Evolutionary conservation across 2,797 vertebrate genomes (phyloP), one percentile per base, ranked within the genome.

Genomic region (Cirrhinus molitorella): DNA sequence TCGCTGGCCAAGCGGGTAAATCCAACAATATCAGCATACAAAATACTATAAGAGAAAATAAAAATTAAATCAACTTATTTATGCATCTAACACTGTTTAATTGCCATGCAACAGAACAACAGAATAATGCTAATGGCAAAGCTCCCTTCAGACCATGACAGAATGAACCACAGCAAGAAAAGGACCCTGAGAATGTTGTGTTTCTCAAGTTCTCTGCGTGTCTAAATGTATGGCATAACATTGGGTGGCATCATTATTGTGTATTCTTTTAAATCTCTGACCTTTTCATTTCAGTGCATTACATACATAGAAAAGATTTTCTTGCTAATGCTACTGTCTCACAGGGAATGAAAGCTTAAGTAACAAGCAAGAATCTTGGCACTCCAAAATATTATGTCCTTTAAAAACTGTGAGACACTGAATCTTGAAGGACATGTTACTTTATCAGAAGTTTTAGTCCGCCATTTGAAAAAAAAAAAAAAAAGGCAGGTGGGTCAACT

Each of bases 1-100:
- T 99, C 98, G 6, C 96, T 99, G 85, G 98, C 98, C 92, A 99
- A 93, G 25, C 97, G 93, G 51, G 98, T 99, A 93, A 99, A 99
- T 10, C 98, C 98, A 79, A 99, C 98, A 0, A 99, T 99, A 88
- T 99, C 98, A 0, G 98, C 98, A 0, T 99, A 99, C 66, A 99
- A 89, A 81, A 99, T 99, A 87, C 98, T 99, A 92, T 73, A 84
- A 76, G 17, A 51, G n/a, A 72, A 78, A 47, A 88, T n/a, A 80
- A 55, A 85, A 43, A 43, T 43, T 28, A 53, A 5, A 31, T 73
- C 16, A 51, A 51, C 4, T 6, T 53, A 14, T 51, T 7, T 49
- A 73, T 73, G 47, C 47, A 73, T 21, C 5, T 47, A 40, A 28
- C 8, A 47, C 16, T 19, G 47, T 21, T 73, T 55, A 23, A 74